Percentiles rank a stretch among this genome's conserved stretches.
phyloP scores from a whole-genome alignment of 2,797 vertebrate species.

The Coregonus sp. region DNA sequence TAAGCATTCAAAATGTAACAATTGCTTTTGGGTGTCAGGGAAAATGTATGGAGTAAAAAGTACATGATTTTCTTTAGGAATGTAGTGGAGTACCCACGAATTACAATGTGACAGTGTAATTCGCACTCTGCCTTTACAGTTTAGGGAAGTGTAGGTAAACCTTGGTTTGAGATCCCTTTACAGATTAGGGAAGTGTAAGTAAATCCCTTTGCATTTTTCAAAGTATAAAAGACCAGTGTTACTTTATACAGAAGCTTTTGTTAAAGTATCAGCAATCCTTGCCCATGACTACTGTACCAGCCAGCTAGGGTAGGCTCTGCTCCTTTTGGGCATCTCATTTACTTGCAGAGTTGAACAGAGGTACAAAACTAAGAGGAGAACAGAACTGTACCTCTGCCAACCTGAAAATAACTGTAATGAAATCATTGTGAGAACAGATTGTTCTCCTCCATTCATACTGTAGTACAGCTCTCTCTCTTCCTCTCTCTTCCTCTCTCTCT shows the following conservation, averaged over 20 bases:
- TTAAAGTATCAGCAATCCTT: too few species aligned
- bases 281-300: not conserved
- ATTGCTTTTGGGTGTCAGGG: too few species aligned
- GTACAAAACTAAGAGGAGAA: not conserved
- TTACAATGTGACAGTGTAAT: too few species aligned
- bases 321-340: not conserved
- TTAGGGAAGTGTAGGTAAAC: too few species aligned
- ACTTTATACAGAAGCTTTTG: not conserved
- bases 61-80: too few species aligned
- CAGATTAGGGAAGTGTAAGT: not conserved
- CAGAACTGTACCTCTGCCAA: not conserved
- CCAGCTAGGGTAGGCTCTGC: not conserved
- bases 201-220: not conserved
- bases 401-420: not conserved
- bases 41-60: too few species aligned
- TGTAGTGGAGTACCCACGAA: too few species aligned
- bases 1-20: too few species aligned
- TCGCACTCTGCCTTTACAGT: too few species aligned
- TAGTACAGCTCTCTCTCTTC: too few species aligned
- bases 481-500: not conserved
- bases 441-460: too few species aligned
- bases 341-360: not conserved
- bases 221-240: not conserved
- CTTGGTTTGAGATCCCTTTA: not conserved
- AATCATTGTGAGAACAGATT: too few species aligned